These are phyloP conservation scores for Muscidifurax raptorellus DNA, from an alignment of 1,140 invertebrate genomes.

Conservation along the genomic window DNA sequence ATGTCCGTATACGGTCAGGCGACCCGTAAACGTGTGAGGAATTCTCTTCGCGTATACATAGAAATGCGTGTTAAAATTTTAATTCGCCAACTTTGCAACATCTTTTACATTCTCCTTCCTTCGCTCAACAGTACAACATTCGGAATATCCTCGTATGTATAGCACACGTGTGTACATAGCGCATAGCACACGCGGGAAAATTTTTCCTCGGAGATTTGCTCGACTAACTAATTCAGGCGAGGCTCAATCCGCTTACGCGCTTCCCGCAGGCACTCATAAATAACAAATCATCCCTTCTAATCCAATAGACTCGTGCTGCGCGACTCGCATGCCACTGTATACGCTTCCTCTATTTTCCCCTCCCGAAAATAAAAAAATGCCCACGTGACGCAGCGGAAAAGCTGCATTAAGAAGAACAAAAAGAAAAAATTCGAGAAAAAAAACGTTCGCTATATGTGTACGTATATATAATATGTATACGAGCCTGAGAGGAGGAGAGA, in stretches of 20 bases:
- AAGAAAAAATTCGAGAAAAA: not conserved
- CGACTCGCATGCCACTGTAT: not conserved
- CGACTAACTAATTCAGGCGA: not conserved
- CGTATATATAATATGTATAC: not conserved
- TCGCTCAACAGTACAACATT: no score
- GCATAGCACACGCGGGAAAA: no score
- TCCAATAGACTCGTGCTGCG: not conserved
- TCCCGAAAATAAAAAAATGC: not conserved
- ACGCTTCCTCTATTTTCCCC: no score
- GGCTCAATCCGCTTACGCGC: not conserved
- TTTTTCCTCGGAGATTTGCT: not conserved
- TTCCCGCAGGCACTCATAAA: constrained; percentile 8
- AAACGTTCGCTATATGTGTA: not conserved
- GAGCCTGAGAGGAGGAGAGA: not conserved
- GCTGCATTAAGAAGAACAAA: not conserved
- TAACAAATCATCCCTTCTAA: constrained; percentile 7
- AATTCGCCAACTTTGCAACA: no score
- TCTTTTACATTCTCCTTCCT: no score
- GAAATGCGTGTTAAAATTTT: no score
- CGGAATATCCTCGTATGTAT: no score
- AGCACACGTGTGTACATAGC: no score
- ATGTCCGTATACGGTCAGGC: no score
- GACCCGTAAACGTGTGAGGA: no score
- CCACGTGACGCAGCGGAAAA: not conserved
- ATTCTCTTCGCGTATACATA: no score